A percentile compares a stretch with the other conserved stretches of the same genome.
These are phyloP conservation scores for Lasius platythorax DNA, from an alignment of 2,888 invertebrate genomes.

Conservation along the genomic window DNA sequence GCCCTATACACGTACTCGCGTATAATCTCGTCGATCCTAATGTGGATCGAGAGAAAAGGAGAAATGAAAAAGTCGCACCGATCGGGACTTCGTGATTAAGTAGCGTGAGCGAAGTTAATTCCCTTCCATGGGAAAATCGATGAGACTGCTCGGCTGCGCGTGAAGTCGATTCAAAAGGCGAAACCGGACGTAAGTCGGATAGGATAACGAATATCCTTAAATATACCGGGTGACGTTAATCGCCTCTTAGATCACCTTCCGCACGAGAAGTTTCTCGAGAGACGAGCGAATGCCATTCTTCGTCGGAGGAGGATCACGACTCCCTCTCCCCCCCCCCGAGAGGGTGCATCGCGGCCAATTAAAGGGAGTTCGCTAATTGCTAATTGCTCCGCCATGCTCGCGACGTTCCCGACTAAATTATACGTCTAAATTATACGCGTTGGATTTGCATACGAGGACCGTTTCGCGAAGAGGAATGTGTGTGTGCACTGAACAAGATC, in stretches of 20 bases:
- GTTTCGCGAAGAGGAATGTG: background rate
- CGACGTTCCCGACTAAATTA: background rate
- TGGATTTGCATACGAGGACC: constrained; percentile 18
- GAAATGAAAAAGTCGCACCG: background rate
- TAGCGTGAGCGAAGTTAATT: constrained; percentile 35
- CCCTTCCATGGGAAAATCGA: constrained; percentile 11
- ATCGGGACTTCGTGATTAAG: constrained; percentile 24
- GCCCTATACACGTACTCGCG: background rate
- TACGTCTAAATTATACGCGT: constrained; percentile 16
- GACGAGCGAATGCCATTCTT: background rate
- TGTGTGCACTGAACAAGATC: background rate
- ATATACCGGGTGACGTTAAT: constrained; percentile 37
- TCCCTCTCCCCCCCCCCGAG: no score
- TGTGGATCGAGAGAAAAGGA: background rate
- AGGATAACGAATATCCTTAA: constrained; percentile 22
- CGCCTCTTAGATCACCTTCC: background rate
- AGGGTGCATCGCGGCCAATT: constrained; percentile 14
- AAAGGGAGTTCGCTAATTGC: constrained; percentile 40
- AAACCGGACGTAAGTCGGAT: background rate
- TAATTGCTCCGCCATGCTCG: constrained; percentile 22
- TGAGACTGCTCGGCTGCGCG: background rate
- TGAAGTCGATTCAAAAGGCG: constrained; percentile 11
- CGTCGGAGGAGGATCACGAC: background rate
- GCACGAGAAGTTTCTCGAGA: constrained; percentile 5
- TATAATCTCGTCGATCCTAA: constrained; percentile 16